Evolutionary conservation across 2,113 vertebrate genomes (phyloP).

Genomic region (Shinisaurus crocodilurus): DNA sequence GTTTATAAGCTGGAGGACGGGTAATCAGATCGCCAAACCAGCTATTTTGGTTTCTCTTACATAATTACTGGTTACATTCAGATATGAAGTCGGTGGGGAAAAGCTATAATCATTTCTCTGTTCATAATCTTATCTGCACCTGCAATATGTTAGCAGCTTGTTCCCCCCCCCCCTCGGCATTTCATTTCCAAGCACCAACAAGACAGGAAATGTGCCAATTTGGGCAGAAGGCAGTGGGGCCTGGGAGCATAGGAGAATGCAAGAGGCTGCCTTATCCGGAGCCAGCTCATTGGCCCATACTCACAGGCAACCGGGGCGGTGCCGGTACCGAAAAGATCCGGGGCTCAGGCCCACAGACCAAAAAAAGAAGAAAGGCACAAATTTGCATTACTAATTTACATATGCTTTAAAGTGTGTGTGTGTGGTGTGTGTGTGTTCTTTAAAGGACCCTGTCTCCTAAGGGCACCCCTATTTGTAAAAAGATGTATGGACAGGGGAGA

Average conservation of each 20-base stretch:
- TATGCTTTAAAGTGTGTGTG: too few relatives aligned
- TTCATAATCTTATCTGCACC: not conserved
- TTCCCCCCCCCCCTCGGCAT: not conserved
- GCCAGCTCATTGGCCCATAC: too few relatives aligned
- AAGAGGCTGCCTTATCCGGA: too few relatives aligned
- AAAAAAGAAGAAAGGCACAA: too few relatives aligned
- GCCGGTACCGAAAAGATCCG: too few relatives aligned
- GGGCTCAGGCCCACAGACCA: too few relatives aligned
- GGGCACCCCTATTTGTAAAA: too few relatives aligned
- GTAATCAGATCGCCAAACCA: conserved; percentile 41
- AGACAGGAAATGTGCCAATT: not conserved
- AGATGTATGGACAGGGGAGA: too few relatives aligned
- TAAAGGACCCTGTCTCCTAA: too few relatives aligned
- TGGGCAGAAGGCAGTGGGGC: not conserved
- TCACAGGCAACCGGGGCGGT: too few relatives aligned
- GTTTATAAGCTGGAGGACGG: conserved; percentile 61
- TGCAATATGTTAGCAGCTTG: not conserved
- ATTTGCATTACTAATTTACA: too few relatives aligned
- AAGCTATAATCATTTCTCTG: not conserved
- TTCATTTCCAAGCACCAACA: not conserved
- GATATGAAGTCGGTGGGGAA: not conserved
- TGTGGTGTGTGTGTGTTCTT: too few relatives aligned
- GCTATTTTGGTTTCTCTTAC: conserved; percentile 30
- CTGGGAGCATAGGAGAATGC: not conserved
- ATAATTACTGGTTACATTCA: conserved; percentile 39